Evolutionary conservation across 2,797 vertebrate species (phyloP).

Genomic region (Pseudotriccus pelzelni): DNA sequence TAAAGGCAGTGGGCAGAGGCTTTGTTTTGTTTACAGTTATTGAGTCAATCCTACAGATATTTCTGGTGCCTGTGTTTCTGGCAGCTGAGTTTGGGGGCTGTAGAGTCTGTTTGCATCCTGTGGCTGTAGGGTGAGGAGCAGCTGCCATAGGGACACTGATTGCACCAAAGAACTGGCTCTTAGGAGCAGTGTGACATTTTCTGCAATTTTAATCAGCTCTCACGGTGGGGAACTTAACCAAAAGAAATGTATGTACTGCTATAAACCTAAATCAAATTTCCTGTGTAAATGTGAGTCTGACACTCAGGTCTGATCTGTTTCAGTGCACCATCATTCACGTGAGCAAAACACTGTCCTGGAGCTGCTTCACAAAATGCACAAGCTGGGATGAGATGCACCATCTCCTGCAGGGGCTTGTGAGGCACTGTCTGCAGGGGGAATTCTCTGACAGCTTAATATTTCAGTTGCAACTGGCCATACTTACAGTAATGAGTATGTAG

Average conservation of each 20-base stretch:
- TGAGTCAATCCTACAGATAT: not conserved
- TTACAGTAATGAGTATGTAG: conserved; percentile 6
- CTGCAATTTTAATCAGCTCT: not conserved
- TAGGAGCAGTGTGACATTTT: not conserved
- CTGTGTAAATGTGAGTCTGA: not conserved
- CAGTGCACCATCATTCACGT: not conserved
- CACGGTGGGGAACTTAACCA: not conserved
- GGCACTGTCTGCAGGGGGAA: not conserved
- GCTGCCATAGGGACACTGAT: not conserved
- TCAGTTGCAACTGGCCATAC: not conserved
- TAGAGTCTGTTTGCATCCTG: not conserved
- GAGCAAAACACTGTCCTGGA: not conserved
- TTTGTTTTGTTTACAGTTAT: not conserved
- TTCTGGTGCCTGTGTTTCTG: not conserved
- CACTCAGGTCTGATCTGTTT: not conserved
- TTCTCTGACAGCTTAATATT: conserved; percentile 49
- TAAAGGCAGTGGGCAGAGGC: not conserved
- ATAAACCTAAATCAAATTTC: not conserved
- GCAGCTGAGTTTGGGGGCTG: accelerated
- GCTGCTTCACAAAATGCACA: accelerated
- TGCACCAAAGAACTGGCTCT: not conserved
- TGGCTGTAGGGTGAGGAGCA: not conserved
- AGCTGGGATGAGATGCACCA: not conserved
- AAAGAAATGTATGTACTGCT: not conserved
- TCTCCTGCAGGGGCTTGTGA: not conserved